These are phyloP conservation scores for Babylonia areolata DNA, from an alignment of 1,140 invertebrate species.

Conservation along the genomic window DNA sequence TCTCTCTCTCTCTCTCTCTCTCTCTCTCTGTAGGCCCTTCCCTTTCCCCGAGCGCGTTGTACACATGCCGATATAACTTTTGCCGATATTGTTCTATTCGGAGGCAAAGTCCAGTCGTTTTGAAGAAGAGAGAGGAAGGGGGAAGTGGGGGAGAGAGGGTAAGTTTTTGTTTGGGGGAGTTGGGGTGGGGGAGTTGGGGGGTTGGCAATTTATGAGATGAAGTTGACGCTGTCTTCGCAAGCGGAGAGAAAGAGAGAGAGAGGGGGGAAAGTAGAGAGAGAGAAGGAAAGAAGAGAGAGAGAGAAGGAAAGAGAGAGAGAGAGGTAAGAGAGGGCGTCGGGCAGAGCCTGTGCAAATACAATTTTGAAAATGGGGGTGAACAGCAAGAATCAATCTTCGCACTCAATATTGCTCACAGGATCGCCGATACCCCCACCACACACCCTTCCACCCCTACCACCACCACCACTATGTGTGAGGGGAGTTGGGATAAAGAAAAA, in stretches of 20 bases:
- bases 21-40: background rate
- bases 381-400: background rate
- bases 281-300: too few relatives aligned
- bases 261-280: background rate
- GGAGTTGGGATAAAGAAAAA: too few relatives aligned
- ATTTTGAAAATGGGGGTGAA: background rate
- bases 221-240: background rate
- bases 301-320: background rate
- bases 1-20: constrained; percentile 24
- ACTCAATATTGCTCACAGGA: background rate
- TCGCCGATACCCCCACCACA: background rate
- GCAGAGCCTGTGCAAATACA: background rate
- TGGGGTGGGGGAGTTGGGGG: too few relatives aligned
- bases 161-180: too few relatives aligned
- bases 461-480: too few relatives aligned
- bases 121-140: background rate
- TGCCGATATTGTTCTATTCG: background rate
- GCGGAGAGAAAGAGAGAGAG: background rate
- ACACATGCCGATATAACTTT: background rate
- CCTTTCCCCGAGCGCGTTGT: background rate
- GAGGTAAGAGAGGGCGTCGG: background rate
- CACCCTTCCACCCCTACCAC: too few relatives aligned
- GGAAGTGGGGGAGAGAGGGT: too few relatives aligned
- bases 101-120: background rate
- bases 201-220: background rate